A percentile compares a stretch with the other conserved stretches of the same genome.
Conservation (phyloP, 2,797 vertebrate species). For the Capromys pilorides region DNA sequence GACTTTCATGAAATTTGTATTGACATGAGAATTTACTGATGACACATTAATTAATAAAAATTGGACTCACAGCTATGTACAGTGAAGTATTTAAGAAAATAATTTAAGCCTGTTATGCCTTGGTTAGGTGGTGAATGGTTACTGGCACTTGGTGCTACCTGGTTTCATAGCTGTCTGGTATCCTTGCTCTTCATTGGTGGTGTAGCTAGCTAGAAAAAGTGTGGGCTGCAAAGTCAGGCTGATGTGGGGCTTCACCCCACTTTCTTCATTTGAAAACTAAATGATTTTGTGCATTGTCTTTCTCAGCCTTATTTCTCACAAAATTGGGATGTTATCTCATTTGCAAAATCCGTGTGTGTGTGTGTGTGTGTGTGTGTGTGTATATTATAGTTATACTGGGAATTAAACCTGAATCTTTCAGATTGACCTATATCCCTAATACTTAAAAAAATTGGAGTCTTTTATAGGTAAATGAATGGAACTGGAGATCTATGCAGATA, state of each 20-base stretch:
- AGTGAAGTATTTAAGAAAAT: neutral
- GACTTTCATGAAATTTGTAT: conserved; percentile 41
- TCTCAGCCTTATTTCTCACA: conserved; percentile 11
- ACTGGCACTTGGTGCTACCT: neutral
- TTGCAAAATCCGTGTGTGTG: neutral
- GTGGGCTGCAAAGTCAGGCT: neutral
- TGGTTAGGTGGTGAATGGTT: neutral
- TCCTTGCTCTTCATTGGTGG: neutral
- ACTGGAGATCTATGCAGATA: too few species aligned
- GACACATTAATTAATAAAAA: conserved; percentile 6
- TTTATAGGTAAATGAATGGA: neutral
- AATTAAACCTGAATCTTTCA: neutral
- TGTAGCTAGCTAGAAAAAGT: neutral
- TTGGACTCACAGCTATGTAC: neutral
- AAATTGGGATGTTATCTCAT: neutral
- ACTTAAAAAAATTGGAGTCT: neutral
- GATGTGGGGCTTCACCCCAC: neutral
- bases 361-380: neutral
- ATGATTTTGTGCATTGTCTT: neutral
- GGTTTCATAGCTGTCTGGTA: neutral
- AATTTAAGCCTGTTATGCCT: neutral
- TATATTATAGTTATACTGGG: neutral
- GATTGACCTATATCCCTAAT: neutral
- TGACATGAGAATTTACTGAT: neutral
- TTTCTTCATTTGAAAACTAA: conserved; percentile 6